phyloP scores from a whole-genome alignment of 37 sponge, comb jelly and placozoan species.

The Tethya wilhelma region DNA sequence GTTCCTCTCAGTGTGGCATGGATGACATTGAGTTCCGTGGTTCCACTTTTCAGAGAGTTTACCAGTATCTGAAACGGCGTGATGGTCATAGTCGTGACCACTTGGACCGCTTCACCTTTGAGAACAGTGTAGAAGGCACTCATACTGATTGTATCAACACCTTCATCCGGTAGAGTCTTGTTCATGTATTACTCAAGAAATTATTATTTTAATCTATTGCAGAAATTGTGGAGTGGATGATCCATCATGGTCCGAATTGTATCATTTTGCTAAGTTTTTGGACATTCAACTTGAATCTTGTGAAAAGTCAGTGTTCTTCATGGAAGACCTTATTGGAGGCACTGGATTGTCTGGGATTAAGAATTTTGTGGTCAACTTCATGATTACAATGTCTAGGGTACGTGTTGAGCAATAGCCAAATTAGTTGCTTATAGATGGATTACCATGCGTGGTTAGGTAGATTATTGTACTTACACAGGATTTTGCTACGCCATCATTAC shows the following conservation, averaged over 20 bases:
- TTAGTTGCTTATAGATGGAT: neutral
- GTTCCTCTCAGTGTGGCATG: slow-evolving; percentile 1
- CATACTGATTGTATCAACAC: slow-evolving; percentile 31
- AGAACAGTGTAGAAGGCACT: slow-evolving; percentile 16
- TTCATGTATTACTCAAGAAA: neutral
- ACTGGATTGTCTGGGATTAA: slow-evolving; percentile 53
- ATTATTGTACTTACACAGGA: neutral
- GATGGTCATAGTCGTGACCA: too few relatives aligned
- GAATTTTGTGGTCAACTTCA: slow-evolving; percentile 85
- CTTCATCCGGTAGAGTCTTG: slow-evolving; percentile 24
- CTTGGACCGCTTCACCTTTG: slow-evolving; percentile 48
- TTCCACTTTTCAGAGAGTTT: slow-evolving; percentile 62
- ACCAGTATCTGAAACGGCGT: slow-evolving; percentile 62
- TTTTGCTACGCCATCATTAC: slow-evolving; percentile 54
- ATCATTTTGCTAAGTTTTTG: slow-evolving; percentile 84
- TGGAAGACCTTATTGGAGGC: slow-evolving; percentile 39
- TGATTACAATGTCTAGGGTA: slow-evolving; percentile 86
- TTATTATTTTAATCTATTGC: neutral
- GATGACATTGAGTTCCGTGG: slow-evolving; percentile 41
- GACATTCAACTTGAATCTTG: slow-evolving; percentile 67
- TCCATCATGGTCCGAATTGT: slow-evolving; percentile 82
- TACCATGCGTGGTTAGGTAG: neutral
- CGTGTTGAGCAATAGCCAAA: neutral
- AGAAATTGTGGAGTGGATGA: slow-evolving; percentile 47
- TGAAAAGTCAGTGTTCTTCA: slow-evolving; percentile 64